These are phyloP conservation scores for Momotus momota DNA, from an alignment of 2,797 vertebrate genomes.

Conservation along the genomic window DNA sequence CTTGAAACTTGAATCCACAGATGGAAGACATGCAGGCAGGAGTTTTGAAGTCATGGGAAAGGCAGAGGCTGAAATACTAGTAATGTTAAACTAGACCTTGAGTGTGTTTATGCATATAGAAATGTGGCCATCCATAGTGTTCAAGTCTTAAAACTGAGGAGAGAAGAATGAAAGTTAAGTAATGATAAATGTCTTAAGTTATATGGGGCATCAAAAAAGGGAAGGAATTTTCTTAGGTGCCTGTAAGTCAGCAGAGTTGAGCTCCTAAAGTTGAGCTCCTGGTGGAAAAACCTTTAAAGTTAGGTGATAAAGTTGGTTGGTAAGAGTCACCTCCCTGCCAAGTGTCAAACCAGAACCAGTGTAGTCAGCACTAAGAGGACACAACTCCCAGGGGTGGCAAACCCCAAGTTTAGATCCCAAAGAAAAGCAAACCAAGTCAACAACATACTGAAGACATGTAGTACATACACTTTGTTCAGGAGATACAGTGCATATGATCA, in stretches of 20 bases:
- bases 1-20: background rate
- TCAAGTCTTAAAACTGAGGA: background rate
- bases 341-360: background rate
- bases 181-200: background rate
- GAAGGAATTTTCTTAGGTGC: background rate
- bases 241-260: background rate
- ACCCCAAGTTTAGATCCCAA: background rate
- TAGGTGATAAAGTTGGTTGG: background rate
- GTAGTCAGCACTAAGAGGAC: background rate
- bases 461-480: background rate
- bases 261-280: background rate
- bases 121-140: background rate
- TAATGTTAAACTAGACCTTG: background rate
- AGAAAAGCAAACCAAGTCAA: background rate
- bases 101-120: background rate
- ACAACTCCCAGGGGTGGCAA: background rate
- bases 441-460: background rate
- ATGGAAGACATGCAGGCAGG: background rate
- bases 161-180: background rate
- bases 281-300: background rate
- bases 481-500: background rate
- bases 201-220: background rate
- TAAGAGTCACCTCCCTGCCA: background rate
- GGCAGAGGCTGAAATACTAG: background rate
- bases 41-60: conserved; percentile 13